phyloP scores from a whole-genome alignment of 92 coral and sea anemone species.

The Palythoa grandis region DNA sequence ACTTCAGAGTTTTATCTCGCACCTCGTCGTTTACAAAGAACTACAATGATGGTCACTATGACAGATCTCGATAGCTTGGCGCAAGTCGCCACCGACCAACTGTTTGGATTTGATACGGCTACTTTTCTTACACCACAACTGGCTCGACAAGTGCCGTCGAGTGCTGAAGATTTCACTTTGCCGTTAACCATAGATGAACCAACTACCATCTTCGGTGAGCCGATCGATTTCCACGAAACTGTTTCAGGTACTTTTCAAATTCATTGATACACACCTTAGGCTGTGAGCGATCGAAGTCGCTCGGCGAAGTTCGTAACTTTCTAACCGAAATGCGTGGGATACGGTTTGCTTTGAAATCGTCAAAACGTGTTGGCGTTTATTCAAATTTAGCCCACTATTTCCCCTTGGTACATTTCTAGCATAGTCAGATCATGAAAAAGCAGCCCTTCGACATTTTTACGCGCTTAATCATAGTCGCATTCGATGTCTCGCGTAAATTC shows the following conservation, averaged over 20 bases:
- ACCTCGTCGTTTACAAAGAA: slow-evolving; percentile 47
- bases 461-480: slow-evolving; percentile 12
- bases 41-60: slow-evolving; percentile 89
- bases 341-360: slow-evolving; percentile 33
- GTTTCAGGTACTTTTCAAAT: slow-evolving; percentile 87
- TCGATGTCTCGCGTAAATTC: slow-evolving; percentile 2
- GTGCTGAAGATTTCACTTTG: slow-evolving; percentile 88
- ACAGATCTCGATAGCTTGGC: slow-evolving; percentile 96
- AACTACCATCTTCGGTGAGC: slow-evolving; percentile 95
- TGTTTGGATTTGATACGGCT: slow-evolving; percentile 97
- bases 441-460: slow-evolving; percentile 19
- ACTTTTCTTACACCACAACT: slow-evolving; percentile 93
- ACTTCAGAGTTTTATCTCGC: slow-evolving; percentile 34
- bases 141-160: slow-evolving; percentile 88
- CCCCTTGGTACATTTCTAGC: slow-evolving; percentile 34
- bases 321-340: slow-evolving; percentile 61
- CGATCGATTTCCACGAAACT: slow-evolving; percentile 94
- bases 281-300: slow-evolving; percentile 42
- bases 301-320: slow-evolving; percentile 68
- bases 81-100: slow-evolving; percentile 99
- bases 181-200: slow-evolving; percentile 90
- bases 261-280: slow-evolving; percentile 34
- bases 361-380: slow-evolving; percentile 47
- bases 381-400: slow-evolving; percentile 43
- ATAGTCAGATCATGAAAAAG: slow-evolving; percentile 23